Conservation (phyloP, 2,888 invertebrate genomes). For the Hyppa rectilinea region DNA sequence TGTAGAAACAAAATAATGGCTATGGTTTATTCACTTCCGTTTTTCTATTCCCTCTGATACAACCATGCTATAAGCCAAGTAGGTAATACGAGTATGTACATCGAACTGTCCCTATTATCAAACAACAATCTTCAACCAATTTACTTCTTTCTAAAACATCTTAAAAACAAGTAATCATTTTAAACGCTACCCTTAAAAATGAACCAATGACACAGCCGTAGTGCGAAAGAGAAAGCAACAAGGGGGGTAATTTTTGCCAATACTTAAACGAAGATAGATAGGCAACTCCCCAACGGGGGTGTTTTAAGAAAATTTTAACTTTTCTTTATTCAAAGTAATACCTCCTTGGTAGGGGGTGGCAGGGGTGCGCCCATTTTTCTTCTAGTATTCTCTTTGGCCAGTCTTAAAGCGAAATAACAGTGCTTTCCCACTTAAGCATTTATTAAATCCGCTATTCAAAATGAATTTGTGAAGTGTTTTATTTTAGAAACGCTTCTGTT, state of each 20-base stretch:
- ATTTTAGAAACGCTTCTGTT: conserved; percentile 59
- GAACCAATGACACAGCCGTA: conserved; percentile 81
- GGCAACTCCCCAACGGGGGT: conserved; percentile 79
- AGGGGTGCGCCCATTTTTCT: conserved; percentile 83
- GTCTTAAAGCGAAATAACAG: conserved; percentile 88
- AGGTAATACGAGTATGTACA: too few relatives aligned
- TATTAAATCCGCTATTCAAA: conserved; percentile 88
- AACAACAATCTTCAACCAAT: conserved; percentile 7
- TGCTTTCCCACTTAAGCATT: conserved; percentile 85
- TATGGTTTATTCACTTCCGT: not conserved
- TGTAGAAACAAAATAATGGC: not conserved
- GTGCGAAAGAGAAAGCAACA: conserved; percentile 78
- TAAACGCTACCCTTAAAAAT: conserved; percentile 76
- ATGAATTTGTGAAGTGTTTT: conserved; percentile 83
- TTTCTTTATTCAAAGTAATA: conserved; percentile 88
- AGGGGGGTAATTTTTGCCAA: conserved; percentile 88
- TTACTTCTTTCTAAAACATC: conserved; percentile 27
- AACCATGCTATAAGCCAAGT: not conserved
- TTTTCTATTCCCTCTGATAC: not conserved
- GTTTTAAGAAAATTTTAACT: conserved; percentile 90
- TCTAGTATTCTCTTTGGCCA: conserved; percentile 88
- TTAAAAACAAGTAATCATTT: conserved; percentile 64
- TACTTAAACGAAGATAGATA: conserved; percentile 90
- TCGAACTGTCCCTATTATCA: not conserved
- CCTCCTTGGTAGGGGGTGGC: conserved; percentile 67